Conservation (phyloP, 2,797 vertebrate species). For the Centroberyx gerrardi region DNA sequence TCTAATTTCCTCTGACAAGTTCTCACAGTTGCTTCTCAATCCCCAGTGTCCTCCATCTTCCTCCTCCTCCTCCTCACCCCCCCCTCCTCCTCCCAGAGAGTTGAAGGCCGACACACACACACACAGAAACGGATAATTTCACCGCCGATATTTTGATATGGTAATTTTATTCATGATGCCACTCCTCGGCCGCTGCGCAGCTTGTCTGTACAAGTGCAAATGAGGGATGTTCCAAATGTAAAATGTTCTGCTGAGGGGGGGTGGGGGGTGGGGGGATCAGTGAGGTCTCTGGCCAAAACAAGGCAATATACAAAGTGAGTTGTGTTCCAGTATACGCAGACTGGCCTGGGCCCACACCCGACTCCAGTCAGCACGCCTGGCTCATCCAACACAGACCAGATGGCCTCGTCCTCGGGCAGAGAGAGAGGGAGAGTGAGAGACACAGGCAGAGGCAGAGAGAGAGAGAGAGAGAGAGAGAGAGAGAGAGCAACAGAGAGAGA, state of each 20-base stretch:
- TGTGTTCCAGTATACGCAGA: constrained; percentile 63
- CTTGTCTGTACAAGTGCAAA: constrained; percentile 73
- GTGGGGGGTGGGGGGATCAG: constrained; percentile 13
- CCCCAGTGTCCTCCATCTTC: constrained; percentile 51
- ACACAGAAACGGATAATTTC: constrained; percentile 55
- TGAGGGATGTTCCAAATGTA: constrained; percentile 70
- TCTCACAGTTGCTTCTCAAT: constrained; percentile 74
- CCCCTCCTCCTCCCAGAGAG: constrained; percentile 2
- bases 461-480: constrained; percentile 47
- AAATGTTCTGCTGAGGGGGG: constrained; percentile 62
- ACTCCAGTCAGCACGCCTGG: constrained; percentile 72
- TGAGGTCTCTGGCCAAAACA: constrained; percentile 66
- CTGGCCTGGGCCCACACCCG: constrained; percentile 55
- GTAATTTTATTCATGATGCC: constrained; percentile 78
- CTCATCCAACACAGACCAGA: constrained; percentile 75
- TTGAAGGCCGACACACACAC: constrained; percentile 28
- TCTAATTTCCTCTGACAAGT: constrained; percentile 76
- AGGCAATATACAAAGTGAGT: constrained; percentile 66
- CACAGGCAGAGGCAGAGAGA: constrained; percentile 3
- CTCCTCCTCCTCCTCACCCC: not conserved
- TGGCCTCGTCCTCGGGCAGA: constrained; percentile 72
- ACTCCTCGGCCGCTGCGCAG: constrained; percentile 55
- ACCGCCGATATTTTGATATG: constrained; percentile 69
- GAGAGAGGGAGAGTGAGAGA: constrained; percentile 36
- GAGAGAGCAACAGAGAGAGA: constrained; percentile 48